These are phyloP conservation scores for Okamejei kenojei DNA, from an alignment of 2,797 vertebrate species.

Conservation along the genomic window DNA sequence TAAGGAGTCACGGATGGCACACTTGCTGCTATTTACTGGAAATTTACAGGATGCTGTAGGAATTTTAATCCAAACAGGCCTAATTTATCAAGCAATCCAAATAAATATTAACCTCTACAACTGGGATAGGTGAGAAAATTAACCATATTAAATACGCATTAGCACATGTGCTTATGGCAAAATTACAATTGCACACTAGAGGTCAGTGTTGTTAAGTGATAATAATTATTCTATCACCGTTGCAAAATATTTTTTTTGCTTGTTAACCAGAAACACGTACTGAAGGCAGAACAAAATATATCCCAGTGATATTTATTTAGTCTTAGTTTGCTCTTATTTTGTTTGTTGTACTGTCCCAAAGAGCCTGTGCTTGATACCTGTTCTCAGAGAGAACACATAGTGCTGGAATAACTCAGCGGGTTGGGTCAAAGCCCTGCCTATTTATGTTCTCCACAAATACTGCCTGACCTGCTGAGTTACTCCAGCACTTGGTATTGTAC, in stretches of 20 bases:
- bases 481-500: too few relatives aligned
- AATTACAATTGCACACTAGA: not conserved
- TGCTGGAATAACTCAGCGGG: too few relatives aligned
- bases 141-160: not conserved
- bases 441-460: too few relatives aligned
- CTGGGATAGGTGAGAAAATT: slow-evolving; percentile 79
- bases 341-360: not conserved
- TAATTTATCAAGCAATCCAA: slow-evolving; percentile 86
- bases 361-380: too few relatives aligned
- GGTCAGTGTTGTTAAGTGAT: slow-evolving; percentile 28
- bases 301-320: not conserved
- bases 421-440: too few relatives aligned
- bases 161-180: not conserved
- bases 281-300: not conserved
- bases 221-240: not conserved
- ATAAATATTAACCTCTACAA: slow-evolving; percentile 85
- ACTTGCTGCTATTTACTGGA: slow-evolving; percentile 82
- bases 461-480: too few relatives aligned
- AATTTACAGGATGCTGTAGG: slow-evolving; percentile 81
- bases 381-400: too few relatives aligned
- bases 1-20: slow-evolving; percentile 82
- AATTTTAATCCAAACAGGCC: slow-evolving; percentile 78
- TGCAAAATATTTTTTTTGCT: not conserved
- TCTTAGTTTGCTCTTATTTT: not conserved
- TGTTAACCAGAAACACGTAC: not conserved